Evolutionary conservation across 1,140 invertebrate genomes (phyloP), one percentile per base, ranked within the genome.

Genomic region (Augochlora pura): DNA sequence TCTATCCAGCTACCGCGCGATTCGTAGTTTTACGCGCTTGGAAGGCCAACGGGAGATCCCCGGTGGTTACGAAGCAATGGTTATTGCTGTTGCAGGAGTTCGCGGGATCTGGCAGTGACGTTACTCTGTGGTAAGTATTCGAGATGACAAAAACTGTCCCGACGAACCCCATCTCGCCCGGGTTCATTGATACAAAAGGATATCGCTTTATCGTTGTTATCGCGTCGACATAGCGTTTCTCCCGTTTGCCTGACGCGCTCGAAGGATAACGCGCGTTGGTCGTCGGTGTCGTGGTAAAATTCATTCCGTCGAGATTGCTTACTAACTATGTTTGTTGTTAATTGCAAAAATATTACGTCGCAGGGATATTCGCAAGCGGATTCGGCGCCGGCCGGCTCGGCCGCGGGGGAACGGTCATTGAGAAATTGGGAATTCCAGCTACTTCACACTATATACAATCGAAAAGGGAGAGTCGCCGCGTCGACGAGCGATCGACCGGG

Each of bases 361-460:
- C 1, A 14, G 12, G 14, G 12, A 1, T 9, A 39, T 9, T 38
- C 18, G n/a, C 27, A 42, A 27, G 32, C 21, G n/a, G 14, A 9
- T 27, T n/a, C n/a, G n/a, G n/a, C n/a, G n/a, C n/a, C n/a, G n/a
- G n/a, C n/a, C n/a, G n/a, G n/a, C n/a, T n/a, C 42, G 39, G 32
- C 23, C 14, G 2, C n/a, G 62, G 49, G 2, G n/a, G 14, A 32
- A n/a, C 21, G 46, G 65, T 72, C 42, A 25, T 46, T 60, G 71
- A 66, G 59, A 64, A 67, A 77, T 39, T 80, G 76, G 83, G 75
- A 86, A 88, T 73, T 77, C 82, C 80, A 72, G 77, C 70, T 83
- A 66, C 69, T 80, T 86, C 77, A 86, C 80, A 87, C 73, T 88
- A 88, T 89, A 87, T 90, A 90, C 86, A 86, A 32, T 86, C 86